phyloP scores from a whole-genome alignment of 2,113 vertebrate genomes.

The Pithys albifrons region DNA sequence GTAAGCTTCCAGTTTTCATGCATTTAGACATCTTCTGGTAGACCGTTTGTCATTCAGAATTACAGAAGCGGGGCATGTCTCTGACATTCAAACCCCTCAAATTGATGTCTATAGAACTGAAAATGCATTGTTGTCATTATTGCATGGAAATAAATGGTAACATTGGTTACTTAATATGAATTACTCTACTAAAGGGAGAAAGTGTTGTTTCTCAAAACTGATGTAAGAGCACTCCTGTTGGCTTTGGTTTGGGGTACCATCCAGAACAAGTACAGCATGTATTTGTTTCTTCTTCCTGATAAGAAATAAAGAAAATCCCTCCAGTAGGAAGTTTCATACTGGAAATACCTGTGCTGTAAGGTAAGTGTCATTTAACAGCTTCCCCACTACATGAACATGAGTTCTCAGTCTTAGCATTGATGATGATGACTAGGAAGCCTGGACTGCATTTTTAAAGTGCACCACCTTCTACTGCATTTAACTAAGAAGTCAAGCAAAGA shows the following conservation, averaged over 20 bases:
- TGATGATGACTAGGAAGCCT: background rate
- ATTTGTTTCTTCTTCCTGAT: background rate
- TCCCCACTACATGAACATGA: background rate
- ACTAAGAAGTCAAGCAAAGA: background rate
- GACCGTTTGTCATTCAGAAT: background rate
- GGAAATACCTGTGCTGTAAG: background rate
- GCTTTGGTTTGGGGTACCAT: background rate
- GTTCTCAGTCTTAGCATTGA: background rate
- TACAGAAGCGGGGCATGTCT: background rate
- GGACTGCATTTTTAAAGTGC: background rate
- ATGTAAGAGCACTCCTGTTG: background rate
- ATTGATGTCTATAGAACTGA: background rate
- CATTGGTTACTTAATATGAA: background rate
- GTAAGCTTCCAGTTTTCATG: background rate
- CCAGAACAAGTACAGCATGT: background rate
- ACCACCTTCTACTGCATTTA: background rate
- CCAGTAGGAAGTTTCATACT: background rate
- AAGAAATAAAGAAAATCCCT: background rate
- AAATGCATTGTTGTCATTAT: background rate
- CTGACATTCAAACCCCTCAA: background rate
- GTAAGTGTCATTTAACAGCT: background rate
- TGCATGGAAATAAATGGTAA: background rate
- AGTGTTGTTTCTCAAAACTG: background rate
- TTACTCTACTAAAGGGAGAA: background rate
- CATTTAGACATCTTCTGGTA: background rate